phyloP scores from a whole-genome alignment of 2,888 invertebrate genomes.

The Ptycholaimellus sp. region DNA sequence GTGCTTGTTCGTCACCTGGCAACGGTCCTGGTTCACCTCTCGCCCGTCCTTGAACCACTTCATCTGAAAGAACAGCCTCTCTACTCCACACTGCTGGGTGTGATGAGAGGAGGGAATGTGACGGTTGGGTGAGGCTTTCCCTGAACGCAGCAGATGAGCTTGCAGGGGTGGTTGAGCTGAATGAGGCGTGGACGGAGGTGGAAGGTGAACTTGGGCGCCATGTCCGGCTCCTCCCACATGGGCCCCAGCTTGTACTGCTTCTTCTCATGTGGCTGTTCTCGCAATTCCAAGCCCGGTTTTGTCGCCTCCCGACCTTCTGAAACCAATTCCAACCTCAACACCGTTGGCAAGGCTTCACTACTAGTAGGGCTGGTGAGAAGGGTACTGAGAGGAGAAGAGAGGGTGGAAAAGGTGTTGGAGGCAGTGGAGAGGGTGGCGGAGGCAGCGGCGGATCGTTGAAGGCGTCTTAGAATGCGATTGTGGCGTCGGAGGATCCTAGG shows the following conservation, averaged over 20 bases:
- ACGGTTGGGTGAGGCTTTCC: slow-evolving; percentile 83
- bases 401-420: no score
- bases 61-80: slow-evolving; percentile 8
- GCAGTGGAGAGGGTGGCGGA: no score
- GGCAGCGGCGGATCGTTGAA: no score
- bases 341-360: no score
- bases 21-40: slow-evolving; percentile 54
- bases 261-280: neutral
- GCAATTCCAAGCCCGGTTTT: neutral
- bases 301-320: neutral
- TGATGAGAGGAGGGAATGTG: no score
- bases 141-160: slow-evolving; percentile 79
- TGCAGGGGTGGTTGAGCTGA: slow-evolving; percentile 73
- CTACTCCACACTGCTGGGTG: no score
- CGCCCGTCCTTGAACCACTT: slow-evolving; percentile 52
- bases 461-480: no score
- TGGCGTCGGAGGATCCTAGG: no score
- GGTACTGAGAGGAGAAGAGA: no score
- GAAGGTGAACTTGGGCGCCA: slow-evolving; percentile 90
- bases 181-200: slow-evolving; percentile 89
- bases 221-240: slow-evolving; percentile 75
- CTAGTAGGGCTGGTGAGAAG: no score
- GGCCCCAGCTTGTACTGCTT: slow-evolving; percentile 33
- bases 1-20: slow-evolving; percentile 64
- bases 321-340: no score